Evolutionary conservation across 2,797 vertebrate genomes (phyloP), one percentile per base, ranked within the genome.

Genomic region (Chaunax sp.): DNA sequence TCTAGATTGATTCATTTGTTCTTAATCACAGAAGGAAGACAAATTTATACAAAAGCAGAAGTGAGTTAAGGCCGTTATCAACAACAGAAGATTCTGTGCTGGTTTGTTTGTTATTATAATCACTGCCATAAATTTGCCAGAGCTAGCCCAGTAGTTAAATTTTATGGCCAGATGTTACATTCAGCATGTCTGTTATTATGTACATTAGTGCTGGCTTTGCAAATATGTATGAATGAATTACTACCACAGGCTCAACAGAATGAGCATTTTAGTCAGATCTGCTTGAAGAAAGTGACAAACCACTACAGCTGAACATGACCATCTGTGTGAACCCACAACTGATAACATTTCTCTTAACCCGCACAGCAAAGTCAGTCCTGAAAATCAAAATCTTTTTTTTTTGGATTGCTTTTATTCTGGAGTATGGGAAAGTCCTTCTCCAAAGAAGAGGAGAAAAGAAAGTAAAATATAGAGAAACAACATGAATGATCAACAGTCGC

Each of bases 141-240:
- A 56, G 11, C 16, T 4, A 16, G 28, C 16, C 5, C 2, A 26
- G 15, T 38, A 55, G 15, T 60, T 13, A 14, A 11, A 41, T 46
- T 45, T 50, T 44, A 41, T 70, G 35, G 35, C 13, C 50, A 68
- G 55, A 67, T 73, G 58, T 72, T 58, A 41, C 30, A 26, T 46
- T 58, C 51, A 54, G n/a, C 6, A n/a, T 50, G 26, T 47, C 18
- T 49, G 22, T 54, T 9, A 14, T 38, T 13, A 26, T 69, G 2
- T 18, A 19, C 18, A 43, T 60, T 52, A 60, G 1, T 50, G 51
- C 15, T 66, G 51, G 28, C 52, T 67, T 63, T 45, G 47, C 30
- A 66, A 62, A 53, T 69, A 37, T 64, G 49, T 67, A 23, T 15
- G 18, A 5, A 23, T 28, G 40, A 35, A 20, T 55, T 43, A 33